Evolutionary conservation across 1,140 invertebrate species (phyloP), one percentile per base, ranked within the genome.

Genomic region (Pogonomyrmex barbatus): DNA sequence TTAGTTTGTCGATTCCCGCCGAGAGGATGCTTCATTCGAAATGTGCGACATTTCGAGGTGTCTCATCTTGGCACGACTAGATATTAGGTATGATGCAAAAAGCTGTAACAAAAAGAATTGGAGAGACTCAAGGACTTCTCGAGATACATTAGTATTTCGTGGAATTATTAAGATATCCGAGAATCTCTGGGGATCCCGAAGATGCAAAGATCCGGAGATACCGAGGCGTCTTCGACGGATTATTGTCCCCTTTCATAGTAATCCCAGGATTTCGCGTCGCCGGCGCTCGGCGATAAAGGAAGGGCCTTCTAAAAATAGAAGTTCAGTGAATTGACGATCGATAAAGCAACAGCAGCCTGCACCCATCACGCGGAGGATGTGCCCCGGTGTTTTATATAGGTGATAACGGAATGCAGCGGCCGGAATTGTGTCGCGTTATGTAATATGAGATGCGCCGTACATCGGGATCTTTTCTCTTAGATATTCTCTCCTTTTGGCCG

Each of bases 271-370:
- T 83, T 75, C 79, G 79, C 42, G 42, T 83, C 42, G 68, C 54
- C n/a, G 42, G 71, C 68, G 79, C 68, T 83, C 79, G 54, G 54
- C 79, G 79, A 60, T 68, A 68, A 83, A 83, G 79, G 79, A 83
- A 83, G 79, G 79, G 73, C 79, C 79, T 83, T 83, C 79, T 83
- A 83, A 83, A 83, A 83, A 83, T 83, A 83, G 79, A 83, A 75
- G 79, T 82, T 82, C 79, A 82, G 79, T 83, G 79, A 83, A 83
- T 83, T 83, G 79, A 60, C 54, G 79, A 83, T 83, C 79, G 79
- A 83, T 83, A 83, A 83, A 73, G 79, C 68, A 83, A 83, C 79
- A 83, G 79, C 79, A 83, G 79, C 54, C 79, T 81, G 78, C 78
- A 81, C 78, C 63, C 79, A 47, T 83, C 79, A 83, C 45, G 33